These are phyloP conservation scores for Troides helena DNA, from an alignment of 2,888 invertebrate species.

Conservation along the genomic window DNA sequence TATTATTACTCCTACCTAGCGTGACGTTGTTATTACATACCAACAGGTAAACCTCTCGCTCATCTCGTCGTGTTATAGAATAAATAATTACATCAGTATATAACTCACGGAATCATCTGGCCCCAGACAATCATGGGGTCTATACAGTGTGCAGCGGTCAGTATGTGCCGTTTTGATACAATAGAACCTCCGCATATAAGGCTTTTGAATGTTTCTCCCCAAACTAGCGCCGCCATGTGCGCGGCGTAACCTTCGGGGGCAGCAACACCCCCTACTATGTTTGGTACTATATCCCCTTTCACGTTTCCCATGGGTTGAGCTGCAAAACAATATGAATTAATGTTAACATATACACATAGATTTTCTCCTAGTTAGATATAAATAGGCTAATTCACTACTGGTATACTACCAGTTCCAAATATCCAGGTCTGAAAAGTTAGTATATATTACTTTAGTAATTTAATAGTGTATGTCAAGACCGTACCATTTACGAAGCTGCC, in stretches of 20 bases:
- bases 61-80: too few relatives aligned
- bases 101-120: slow-evolving; percentile 34
- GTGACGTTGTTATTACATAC: too few relatives aligned
- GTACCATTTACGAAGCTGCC: neutral
- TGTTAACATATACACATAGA: neutral
- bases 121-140: slow-evolving; percentile 34
- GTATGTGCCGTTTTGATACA: slow-evolving; percentile 35
- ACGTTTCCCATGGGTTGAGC: slow-evolving; percentile 23
- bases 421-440: too few relatives aligned
- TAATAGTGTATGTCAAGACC: neutral
- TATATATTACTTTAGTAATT: too few relatives aligned
- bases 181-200: slow-evolving; percentile 41
- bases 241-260: slow-evolving; percentile 40
- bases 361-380: too few relatives aligned
- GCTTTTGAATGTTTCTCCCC: slow-evolving; percentile 33
- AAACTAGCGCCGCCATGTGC: slow-evolving; percentile 44
- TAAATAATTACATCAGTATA: too few relatives aligned
- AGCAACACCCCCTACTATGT: slow-evolving; percentile 44
- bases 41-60: too few relatives aligned
- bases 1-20: too few relatives aligned
- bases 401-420: neutral
- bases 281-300: slow-evolving; percentile 6
- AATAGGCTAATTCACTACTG: too few relatives aligned
- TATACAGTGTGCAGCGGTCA: slow-evolving; percentile 52
- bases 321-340: slow-evolving; percentile 13